A percentile compares a stretch with the other conserved stretches of the same genome.
Conservation (phyloP, 2,888 invertebrate genomes). For the Drosophila hawaiiensis region DNA sequence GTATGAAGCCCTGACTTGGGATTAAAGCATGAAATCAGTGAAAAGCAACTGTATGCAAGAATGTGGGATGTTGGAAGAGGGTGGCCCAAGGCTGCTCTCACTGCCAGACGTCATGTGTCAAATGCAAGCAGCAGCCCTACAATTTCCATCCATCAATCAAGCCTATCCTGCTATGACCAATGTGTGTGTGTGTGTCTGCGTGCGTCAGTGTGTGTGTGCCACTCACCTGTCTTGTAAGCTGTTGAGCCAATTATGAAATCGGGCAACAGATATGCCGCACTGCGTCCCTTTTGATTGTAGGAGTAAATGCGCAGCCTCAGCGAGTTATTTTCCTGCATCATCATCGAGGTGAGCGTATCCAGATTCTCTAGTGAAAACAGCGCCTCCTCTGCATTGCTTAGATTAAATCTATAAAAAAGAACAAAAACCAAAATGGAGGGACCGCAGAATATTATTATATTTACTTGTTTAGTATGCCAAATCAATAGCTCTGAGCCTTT, state of each 20-base stretch:
- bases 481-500: constrained; percentile 70
- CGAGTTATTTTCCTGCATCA: constrained; percentile 92
- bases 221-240: constrained; percentile 89
- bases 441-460: constrained; percentile 7
- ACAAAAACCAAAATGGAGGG: neutral
- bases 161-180: constrained; percentile 10
- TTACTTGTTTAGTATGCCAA: constrained; percentile 30
- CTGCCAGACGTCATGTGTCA: constrained; percentile 45
- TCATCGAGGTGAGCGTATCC: constrained; percentile 91
- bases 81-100: neutral
- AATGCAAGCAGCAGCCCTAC: constrained; percentile 51
- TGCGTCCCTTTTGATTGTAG: constrained; percentile 93
- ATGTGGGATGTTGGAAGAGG: neutral
- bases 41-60: constrained; percentile 17
- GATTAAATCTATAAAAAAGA: constrained; percentile 81
- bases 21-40: constrained; percentile 56
- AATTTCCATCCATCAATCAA: constrained; percentile 75
- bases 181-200: constrained; percentile 10
- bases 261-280: constrained; percentile 89
- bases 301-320: constrained; percentile 92
- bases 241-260: constrained; percentile 91
- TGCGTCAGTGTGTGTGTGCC: constrained; percentile 35
- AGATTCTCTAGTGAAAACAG: constrained; percentile 86
- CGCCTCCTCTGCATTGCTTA: constrained; percentile 85
- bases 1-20: constrained; percentile 25